These are phyloP conservation scores for Amyelois transitella DNA, from an alignment of 1,140 invertebrate species.

Conservation along the genomic window DNA sequence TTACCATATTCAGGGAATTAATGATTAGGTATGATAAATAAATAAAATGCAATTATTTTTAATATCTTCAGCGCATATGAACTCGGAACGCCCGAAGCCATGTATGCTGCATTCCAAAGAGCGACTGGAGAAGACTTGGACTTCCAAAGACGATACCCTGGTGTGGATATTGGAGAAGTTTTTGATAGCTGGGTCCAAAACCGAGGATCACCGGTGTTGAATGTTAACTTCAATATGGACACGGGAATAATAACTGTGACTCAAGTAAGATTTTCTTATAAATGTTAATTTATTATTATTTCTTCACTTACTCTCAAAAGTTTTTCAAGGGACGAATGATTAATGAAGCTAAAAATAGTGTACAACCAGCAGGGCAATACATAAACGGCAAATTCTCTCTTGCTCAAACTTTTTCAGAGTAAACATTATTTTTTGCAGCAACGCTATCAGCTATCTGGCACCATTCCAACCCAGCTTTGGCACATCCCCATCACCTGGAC, in stretches of 20 bases:
- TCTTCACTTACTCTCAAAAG: no score
- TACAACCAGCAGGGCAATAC: no score
- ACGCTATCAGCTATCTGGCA: conserved; percentile 73
- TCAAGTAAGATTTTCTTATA: conserved; percentile 30
- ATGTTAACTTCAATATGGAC: conserved; percentile 66
- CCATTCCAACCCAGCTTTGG: conserved; percentile 60
- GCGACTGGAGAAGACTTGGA: conserved; percentile 83
- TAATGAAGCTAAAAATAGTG: no score
- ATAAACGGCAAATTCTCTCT: no score
- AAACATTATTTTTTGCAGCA: conserved; percentile 51
- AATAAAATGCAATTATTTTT: no score
- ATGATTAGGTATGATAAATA: no score
- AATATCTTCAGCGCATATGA: conserved; percentile 64
- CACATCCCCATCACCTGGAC: conserved; percentile 79
- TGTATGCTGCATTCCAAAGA: conserved; percentile 77
- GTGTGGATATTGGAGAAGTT: conserved; percentile 62
- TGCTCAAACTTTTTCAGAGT: no score
- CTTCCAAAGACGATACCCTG: conserved; percentile 73
- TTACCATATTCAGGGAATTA: no score
- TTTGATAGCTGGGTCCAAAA: conserved; percentile 85
- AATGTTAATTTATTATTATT: no score
- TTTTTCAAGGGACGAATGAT: no score
- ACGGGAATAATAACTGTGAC: conserved; percentile 47
- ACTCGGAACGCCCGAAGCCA: conserved; percentile 76
- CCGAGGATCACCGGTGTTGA: conserved; percentile 83